Evolutionary conservation across 2,888 invertebrate genomes (phyloP).

Genomic region (Leptarthrus brevirostris): DNA sequence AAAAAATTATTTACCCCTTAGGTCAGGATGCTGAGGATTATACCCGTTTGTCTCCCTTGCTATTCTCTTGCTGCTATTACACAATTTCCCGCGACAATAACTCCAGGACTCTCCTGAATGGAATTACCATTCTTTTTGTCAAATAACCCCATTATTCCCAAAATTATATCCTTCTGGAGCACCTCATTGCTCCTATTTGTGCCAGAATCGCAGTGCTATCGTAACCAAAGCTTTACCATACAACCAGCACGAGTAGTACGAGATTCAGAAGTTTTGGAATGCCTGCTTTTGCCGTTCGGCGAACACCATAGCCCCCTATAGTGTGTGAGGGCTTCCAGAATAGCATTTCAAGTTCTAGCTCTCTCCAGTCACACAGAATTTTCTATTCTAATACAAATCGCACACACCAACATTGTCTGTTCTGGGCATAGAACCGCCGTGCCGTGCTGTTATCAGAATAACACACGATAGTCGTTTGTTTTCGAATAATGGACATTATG

Average conservation of each 20-base stretch:
- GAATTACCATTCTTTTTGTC: slow-evolving; percentile 55
- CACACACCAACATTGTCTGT: background rate
- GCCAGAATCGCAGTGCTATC: slow-evolving; percentile 13
- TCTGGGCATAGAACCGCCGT: slow-evolving; percentile 23
- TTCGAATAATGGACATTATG: slow-evolving; percentile 67
- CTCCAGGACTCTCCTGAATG: slow-evolving; percentile 51
- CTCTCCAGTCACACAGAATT: background rate
- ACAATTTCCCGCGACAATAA: slow-evolving; percentile 54
- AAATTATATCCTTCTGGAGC: slow-evolving; percentile 51
- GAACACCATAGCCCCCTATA: too few species aligned
- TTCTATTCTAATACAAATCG: slow-evolving; percentile 44
- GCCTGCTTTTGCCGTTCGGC: background rate
- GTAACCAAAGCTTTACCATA: background rate
- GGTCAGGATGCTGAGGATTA: slow-evolving; percentile 17
- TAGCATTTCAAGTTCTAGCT: too few species aligned
- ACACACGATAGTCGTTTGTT: slow-evolving; percentile 64
- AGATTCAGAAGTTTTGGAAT: slow-evolving; percentile 21
- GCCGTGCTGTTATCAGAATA: slow-evolving; percentile 59
- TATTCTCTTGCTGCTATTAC: slow-evolving; percentile 39
- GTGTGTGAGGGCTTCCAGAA: too few species aligned
- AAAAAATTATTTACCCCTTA: background rate
- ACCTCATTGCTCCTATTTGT: slow-evolving; percentile 43
- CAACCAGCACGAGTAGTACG: too few species aligned
- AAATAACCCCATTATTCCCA: slow-evolving; percentile 54
- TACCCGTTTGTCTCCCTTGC: slow-evolving; percentile 34